phyloP scores from a whole-genome alignment of 2,888 invertebrate species.

The Caenorhabditis sinica region DNA sequence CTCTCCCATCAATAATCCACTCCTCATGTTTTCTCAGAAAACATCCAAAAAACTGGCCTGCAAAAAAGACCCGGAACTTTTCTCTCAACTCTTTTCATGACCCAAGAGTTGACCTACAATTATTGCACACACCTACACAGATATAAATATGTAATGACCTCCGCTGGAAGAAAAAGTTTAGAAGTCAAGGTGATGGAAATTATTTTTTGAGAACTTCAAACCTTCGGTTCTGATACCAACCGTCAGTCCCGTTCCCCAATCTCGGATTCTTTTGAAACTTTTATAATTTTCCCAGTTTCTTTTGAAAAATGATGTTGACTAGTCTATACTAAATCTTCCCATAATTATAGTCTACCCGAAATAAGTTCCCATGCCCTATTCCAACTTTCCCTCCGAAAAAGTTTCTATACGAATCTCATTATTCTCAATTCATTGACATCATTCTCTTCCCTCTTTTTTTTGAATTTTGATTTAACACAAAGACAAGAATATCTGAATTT shows the following conservation, averaged over 20 bases:
- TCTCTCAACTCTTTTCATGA: not conserved
- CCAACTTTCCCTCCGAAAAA: not conserved
- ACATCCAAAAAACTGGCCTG: not conserved
- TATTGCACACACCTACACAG: constrained; percentile 1
- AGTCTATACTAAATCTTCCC: constrained; percentile 2
- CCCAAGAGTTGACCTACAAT: constrained; percentile 11
- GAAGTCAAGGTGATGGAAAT: too few species aligned
- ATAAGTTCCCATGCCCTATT: constrained; percentile 39
- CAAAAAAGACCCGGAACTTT: constrained; percentile 11
- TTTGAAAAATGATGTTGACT: not conserved
- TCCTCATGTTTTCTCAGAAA: constrained; percentile 5
- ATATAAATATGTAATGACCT: not conserved
- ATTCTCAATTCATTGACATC: constrained; percentile 25
- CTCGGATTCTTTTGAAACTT: too few species aligned
- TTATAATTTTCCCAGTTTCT: too few species aligned
- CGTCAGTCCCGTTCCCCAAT: too few species aligned
- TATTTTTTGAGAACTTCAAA: not conserved
- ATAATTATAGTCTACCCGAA: constrained; percentile 2
- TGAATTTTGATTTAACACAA: not conserved
- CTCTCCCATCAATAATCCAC: not conserved
- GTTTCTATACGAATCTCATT: not conserved
- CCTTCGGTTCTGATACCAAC: too few species aligned
- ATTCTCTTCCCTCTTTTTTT: not conserved
- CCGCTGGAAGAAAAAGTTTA: not conserved
- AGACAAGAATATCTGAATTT: constrained; percentile 42